Conservation (phyloP, 2,888 invertebrate genomes). For the Noctua fimbriata region DNA sequence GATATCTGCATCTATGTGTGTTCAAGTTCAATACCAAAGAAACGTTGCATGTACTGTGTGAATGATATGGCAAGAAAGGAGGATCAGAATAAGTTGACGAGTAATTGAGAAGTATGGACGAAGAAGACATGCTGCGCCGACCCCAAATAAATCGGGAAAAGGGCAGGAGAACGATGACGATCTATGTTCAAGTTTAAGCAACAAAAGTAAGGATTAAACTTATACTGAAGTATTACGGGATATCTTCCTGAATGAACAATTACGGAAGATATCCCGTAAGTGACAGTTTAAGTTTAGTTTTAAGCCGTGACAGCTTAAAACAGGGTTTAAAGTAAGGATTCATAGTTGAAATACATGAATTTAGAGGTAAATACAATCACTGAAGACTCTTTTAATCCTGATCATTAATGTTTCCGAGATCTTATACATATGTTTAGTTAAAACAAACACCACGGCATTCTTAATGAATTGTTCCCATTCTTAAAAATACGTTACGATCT, state of each 20-base stretch:
- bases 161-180: too few relatives aligned
- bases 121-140: too few relatives aligned
- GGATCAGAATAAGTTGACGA: too few relatives aligned
- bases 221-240: too few relatives aligned
- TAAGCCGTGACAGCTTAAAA: too few relatives aligned
- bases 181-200: background rate
- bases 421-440: background rate
- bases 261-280: too few relatives aligned
- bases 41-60: background rate
- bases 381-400: background rate
- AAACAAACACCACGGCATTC: background rate
- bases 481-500: slow-evolving; percentile 60
- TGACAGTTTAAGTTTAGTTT: too few relatives aligned
- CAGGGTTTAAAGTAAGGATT: background rate
- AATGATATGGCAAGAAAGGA: background rate
- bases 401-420: background rate
- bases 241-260: too few relatives aligned
- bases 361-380: background rate
- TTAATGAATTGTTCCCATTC: slow-evolving; percentile 27
- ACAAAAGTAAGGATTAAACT: too few relatives aligned
- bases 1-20: background rate
- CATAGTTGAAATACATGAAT: background rate
- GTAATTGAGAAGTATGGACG: too few relatives aligned
- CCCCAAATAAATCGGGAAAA: too few relatives aligned
- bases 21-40: background rate